These are phyloP conservation scores for Plusia festucae DNA, from an alignment of 2,888 invertebrate species.

Conservation along the genomic window DNA sequence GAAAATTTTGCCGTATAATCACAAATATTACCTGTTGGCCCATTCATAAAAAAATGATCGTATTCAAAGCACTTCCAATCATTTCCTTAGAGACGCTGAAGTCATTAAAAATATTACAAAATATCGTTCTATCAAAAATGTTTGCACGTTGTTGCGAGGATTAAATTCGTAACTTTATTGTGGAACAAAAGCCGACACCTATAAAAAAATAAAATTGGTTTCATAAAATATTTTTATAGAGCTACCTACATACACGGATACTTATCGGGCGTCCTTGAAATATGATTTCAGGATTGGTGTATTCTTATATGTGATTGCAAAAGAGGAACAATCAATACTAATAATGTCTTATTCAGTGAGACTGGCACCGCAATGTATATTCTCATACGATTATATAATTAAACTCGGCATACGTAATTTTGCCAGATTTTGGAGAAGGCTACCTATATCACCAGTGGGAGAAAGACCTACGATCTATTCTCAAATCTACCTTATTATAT, in stretches of 20 bases:
- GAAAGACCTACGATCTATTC: no score
- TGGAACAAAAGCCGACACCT: slow-evolving; percentile 22
- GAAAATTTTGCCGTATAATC: neutral
- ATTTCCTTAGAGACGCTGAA: slow-evolving; percentile 58
- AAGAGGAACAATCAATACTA: neutral
- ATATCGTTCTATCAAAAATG: slow-evolving; percentile 34
- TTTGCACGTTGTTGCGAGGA: slow-evolving; percentile 32
- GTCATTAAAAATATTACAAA: slow-evolving; percentile 58
- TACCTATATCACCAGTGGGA: no score
- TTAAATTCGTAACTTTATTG: slow-evolving; percentile 50
- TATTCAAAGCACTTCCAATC: slow-evolving; percentile 44
- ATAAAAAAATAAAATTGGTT: slow-evolving; percentile 10
- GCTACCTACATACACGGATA: no score
- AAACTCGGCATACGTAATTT: no score
- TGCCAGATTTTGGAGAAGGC: no score
- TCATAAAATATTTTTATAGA: neutral
- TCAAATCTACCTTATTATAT: no score
- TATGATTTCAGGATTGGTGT: neutral
- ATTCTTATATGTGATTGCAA: neutral
- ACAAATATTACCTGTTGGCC: slow-evolving; percentile 26
- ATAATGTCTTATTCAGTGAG: neutral
- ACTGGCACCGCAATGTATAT: no score
- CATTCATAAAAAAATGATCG: slow-evolving; percentile 45
- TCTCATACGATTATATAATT: no score
- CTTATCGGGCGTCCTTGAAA: neutral